A percentile compares a stretch with the other conserved stretches of the same genome.
Conservation (phyloP, 2,113 vertebrate genomes). For the Excalfactoria chinensis region DNA sequence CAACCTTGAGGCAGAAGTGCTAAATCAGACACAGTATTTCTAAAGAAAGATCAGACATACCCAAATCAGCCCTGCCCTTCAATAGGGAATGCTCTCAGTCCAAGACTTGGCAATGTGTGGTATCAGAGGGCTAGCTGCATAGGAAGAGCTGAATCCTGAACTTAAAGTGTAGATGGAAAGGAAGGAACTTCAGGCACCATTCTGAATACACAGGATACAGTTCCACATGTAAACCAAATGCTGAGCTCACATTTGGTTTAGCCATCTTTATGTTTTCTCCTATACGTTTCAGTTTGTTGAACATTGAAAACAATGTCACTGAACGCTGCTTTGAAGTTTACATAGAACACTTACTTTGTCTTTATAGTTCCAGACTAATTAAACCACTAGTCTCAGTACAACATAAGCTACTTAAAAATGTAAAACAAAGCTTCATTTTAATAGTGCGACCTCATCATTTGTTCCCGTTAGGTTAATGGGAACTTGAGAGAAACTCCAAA, state of each 20-base stretch:
- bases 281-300: too few relatives aligned
- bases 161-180: neutral
- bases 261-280: too few relatives aligned
- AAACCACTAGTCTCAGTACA: neutral
- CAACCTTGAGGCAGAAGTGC: neutral
- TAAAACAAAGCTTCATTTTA: neutral
- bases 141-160: neutral
- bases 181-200: neutral
- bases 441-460: neutral
- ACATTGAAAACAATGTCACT: neutral
- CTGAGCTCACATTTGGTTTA: neutral
- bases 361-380: neutral
- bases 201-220: neutral
- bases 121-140: neutral
- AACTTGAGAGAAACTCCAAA: neutral
- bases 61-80: neutral
- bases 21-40: neutral
- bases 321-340: neutral
- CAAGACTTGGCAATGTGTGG: neutral
- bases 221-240: neutral
- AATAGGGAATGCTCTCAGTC: neutral
- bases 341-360: neutral
- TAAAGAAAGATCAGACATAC: neutral
- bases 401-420: neutral
- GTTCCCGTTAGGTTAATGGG: accelerated